phyloP scores from a whole-genome alignment of 2,113 vertebrate genomes.

The Trochalopteron elliotii region DNA sequence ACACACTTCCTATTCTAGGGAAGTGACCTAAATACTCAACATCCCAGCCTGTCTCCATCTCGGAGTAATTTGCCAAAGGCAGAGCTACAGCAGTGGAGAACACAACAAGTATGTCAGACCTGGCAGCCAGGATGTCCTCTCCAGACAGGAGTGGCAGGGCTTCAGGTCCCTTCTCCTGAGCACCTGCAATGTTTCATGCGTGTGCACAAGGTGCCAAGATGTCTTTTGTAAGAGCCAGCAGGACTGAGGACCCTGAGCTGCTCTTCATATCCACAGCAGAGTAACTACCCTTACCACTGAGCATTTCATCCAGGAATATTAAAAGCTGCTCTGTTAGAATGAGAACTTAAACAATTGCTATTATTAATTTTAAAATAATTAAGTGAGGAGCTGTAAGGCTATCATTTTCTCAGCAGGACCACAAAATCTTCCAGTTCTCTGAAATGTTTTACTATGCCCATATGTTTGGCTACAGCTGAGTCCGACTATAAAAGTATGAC shows the following conservation, averaged over 20 bases:
- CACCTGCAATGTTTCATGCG: neutral
- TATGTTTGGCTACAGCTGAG: constrained; percentile 72
- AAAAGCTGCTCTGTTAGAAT: constrained; percentile 58
- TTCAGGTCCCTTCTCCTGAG: neutral
- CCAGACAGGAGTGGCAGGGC: neutral
- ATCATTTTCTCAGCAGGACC: constrained; percentile 72
- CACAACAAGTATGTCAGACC: neutral
- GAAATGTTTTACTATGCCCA: constrained; percentile 62
- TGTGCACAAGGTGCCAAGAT: neutral
- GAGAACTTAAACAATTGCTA: constrained; percentile 69
- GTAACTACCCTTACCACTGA: neutral
- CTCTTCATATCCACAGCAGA: neutral
- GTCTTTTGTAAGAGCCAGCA: neutral
- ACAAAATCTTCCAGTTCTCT: constrained; percentile 52
- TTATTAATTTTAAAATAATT: constrained; percentile 72
- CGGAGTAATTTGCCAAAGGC: neutral
- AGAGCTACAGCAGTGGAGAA: neutral
- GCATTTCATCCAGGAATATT: constrained; percentile 57
- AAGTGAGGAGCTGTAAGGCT: constrained; percentile 54
- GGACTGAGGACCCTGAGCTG: neutral
- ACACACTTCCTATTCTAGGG: neutral
- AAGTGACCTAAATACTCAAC: neutral
- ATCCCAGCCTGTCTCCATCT: neutral
- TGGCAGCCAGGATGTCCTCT: neutral
- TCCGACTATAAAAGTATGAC: constrained; percentile 58